phyloP scores from a whole-genome alignment of 2,797 vertebrate genomes.

The Tenualosa ilisha region DNA sequence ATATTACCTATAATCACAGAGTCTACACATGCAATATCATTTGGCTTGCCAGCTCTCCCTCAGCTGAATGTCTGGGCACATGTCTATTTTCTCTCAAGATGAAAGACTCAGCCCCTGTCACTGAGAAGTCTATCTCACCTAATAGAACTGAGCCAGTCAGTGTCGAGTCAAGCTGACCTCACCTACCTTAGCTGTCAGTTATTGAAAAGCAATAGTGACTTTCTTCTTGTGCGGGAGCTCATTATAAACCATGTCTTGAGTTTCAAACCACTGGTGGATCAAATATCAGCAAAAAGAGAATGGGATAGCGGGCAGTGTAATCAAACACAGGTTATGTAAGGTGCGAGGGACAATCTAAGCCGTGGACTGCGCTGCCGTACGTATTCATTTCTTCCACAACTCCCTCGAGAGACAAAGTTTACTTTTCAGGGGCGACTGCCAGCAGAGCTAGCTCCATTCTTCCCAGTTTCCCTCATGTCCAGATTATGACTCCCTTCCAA shows the following conservation, averaged over 20 bases:
- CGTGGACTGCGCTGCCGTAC: constrained; percentile 24
- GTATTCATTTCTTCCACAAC: constrained; percentile 52
- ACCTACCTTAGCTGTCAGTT: not conserved
- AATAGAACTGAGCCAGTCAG: not conserved
- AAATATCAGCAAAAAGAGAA: not conserved
- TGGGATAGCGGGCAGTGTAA: constrained; percentile 14
- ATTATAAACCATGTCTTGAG: constrained; percentile 16
- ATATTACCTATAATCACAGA: not conserved
- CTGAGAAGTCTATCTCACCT: constrained; percentile 3
- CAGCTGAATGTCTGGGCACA: not conserved
- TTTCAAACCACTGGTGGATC: constrained; percentile 11
- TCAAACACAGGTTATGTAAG: constrained; percentile 41
- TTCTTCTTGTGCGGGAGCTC: not conserved
- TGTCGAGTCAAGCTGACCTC: constrained; percentile 6
- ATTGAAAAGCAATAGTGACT: constrained; percentile 12
- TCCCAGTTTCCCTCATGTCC: not conserved
- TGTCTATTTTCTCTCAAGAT: constrained; percentile 6
- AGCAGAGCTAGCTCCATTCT: not conserved
- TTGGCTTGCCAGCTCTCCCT: not conserved
- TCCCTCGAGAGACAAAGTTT: constrained; percentile 51
- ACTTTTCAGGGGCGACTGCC: constrained; percentile 38
- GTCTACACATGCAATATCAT: not conserved
- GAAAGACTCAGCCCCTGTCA: constrained; percentile 28
- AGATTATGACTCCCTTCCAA: not conserved
- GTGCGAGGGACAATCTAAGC: constrained; percentile 8